Base-by-base conservation (phyloP, 1,140 invertebrate genomes). In the Ganaspis sp. region DNA sequence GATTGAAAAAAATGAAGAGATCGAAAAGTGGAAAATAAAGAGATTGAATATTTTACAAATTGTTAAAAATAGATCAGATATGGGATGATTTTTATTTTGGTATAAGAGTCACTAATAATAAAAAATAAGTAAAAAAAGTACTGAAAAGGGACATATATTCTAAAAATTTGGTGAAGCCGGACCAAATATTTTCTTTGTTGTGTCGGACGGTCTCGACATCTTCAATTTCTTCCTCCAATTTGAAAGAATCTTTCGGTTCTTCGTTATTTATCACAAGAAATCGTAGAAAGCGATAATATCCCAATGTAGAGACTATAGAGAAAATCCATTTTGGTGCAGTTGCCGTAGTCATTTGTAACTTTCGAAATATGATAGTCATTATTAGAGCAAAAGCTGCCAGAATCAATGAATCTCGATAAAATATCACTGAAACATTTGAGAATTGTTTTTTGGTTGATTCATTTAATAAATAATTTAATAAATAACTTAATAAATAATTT, bases 381-480 rank as follows among this genome's bases (percentile, higher is more conserved):
- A 92, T 74, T 54, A 92, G 76, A 0, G 89, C 91, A 9, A 92
- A 81, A 0, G 82, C 83, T 5, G 92, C 87, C 72, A 93, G 69
- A 4, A 85, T 80, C 70, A 92, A 73, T 0, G 90, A 92, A 69
- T 87, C 86, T 19, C 88, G 84, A 74, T 91, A 92, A 49, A 91
- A 92, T 8, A 91, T 37, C 5, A 92, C 92, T 92, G 58, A n/a
- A 64, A 64, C 6, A 64, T 12, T 58, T 12, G 17, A 17, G n/a
- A 17, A 49, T 5, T 17, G 11, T 45, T 45, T 45, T 45, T 15
- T 45, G 9, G 3, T 45, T 45, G 11, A 34, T 17, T 11, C 11
- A 72, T 38, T 78, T 54, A 58, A 11, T 21, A 74, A 19, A 38
- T 19, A 40, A n/a, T n/a, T n/a, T n/a, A n/a, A n/a, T n/a, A n/a